phyloP scores from a whole-genome alignment of 2,888 invertebrate genomes.

The Cheilosia vulpina region DNA sequence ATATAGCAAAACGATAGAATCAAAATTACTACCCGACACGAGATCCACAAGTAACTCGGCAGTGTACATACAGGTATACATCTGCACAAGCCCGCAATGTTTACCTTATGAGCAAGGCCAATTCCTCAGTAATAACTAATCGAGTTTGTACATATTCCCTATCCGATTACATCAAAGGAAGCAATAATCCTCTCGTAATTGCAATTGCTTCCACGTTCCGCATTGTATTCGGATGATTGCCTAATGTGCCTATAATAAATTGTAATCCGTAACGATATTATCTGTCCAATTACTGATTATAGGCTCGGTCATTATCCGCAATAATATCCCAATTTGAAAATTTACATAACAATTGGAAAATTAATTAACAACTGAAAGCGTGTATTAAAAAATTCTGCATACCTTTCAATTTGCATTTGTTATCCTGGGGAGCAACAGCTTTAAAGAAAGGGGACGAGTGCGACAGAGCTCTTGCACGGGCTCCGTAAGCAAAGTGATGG shows the following conservation, averaged over 20 bases:
- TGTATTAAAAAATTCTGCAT: too few relatives aligned
- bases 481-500: too few relatives aligned
- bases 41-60: neutral
- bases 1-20: too few relatives aligned
- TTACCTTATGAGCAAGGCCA: neutral
- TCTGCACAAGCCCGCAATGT: too few relatives aligned
- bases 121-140: conserved; percentile 27
- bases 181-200: conserved; percentile 20
- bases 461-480: too few relatives aligned
- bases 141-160: neutral
- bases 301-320: too few relatives aligned
- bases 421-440: too few relatives aligned
- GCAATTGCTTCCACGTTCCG: conserved; percentile 4
- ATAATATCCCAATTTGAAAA: too few relatives aligned
- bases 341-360: too few relatives aligned
- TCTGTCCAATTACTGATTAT: neutral
- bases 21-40: neutral
- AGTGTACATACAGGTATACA: neutral
- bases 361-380: too few relatives aligned
- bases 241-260: neutral
- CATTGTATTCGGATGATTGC: neutral
- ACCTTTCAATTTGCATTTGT: too few relatives aligned
- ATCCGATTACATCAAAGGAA: conserved; percentile 29
- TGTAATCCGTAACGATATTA: neutral
- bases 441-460: too few relatives aligned